Evolutionary conservation across 2,888 invertebrate genomes (phyloP).

Genomic region (Polydrusus tereticollis): DNA sequence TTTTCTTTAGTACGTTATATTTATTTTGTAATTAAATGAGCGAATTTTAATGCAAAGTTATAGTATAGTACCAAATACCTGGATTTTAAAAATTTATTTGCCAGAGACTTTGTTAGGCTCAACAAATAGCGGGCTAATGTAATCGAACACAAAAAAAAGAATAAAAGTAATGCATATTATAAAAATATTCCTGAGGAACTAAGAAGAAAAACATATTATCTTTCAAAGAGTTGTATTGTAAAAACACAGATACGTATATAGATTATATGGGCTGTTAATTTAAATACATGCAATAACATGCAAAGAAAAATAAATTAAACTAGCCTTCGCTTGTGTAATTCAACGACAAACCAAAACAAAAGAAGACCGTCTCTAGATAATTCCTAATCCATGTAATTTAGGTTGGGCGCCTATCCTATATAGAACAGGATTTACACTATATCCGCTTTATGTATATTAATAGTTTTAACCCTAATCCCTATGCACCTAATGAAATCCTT

Average conservation of each 20-base stretch:
- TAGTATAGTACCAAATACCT: constrained; percentile 7
- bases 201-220: background rate
- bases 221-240: too few relatives aligned
- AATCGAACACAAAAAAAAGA: constrained; percentile 6
- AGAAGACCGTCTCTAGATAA: constrained; percentile 28
- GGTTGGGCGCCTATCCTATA: constrained; percentile 24
- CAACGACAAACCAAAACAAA: constrained; percentile 15
- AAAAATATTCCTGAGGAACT: too few relatives aligned
- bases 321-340: background rate
- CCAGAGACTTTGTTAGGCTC: background rate
- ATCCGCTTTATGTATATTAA: constrained; percentile 38
- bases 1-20: constrained; percentile 5
- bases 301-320: background rate
- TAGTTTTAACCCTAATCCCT: constrained; percentile 34
- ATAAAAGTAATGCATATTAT: background rate
- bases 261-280: too few relatives aligned
- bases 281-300: background rate
- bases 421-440: constrained; percentile 21
- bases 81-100: constrained; percentile 7
- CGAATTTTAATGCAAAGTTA: constrained; percentile 6
- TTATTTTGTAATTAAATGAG: background rate
- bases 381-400: constrained; percentile 38
- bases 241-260: background rate
- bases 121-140: constrained; percentile 13
- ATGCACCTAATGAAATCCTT: constrained; percentile 31